Evolutionary conservation across 35 echinoderm and acorn worm genomes (phyloP).

Genomic region (Stichopus chloronotus): DNA sequence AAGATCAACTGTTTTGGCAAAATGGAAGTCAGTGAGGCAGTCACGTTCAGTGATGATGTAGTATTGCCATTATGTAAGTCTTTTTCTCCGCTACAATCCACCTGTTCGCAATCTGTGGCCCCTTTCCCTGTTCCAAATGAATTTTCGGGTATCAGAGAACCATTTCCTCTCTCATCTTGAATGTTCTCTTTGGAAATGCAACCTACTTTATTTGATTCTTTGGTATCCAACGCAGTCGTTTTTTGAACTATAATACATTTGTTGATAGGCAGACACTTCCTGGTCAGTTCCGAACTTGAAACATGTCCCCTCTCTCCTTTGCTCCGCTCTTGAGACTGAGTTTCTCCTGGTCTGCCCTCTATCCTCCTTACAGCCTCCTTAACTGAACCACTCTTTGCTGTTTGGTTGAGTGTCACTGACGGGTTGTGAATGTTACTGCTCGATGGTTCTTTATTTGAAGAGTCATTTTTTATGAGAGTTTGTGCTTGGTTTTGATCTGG

Average conservation of each 20-base stretch:
- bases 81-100: neutral
- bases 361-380: constrained; percentile 10
- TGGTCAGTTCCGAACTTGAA: neutral
- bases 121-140: neutral
- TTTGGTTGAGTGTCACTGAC: neutral
- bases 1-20: constrained; percentile 39
- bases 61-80: too few relatives aligned
- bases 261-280: neutral
- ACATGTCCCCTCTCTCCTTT: neutral
- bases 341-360: neutral
- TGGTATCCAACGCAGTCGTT: neutral
- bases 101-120: neutral
- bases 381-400: neutral
- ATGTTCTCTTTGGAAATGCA: neutral
- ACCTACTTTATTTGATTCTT: neutral
- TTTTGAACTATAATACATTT: neutral
- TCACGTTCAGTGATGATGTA: neutral
- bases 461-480: neutral
- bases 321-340: neutral
- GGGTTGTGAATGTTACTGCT: neutral
- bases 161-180: neutral
- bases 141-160: neutral
- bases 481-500: neutral
- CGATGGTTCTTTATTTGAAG: neutral
- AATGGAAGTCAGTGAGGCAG: neutral